Percentiles rank a stretch among this genome's conserved stretches.
Conservation (phyloP, 2,888 invertebrate species). For the Melanostoma mellinum region DNA sequence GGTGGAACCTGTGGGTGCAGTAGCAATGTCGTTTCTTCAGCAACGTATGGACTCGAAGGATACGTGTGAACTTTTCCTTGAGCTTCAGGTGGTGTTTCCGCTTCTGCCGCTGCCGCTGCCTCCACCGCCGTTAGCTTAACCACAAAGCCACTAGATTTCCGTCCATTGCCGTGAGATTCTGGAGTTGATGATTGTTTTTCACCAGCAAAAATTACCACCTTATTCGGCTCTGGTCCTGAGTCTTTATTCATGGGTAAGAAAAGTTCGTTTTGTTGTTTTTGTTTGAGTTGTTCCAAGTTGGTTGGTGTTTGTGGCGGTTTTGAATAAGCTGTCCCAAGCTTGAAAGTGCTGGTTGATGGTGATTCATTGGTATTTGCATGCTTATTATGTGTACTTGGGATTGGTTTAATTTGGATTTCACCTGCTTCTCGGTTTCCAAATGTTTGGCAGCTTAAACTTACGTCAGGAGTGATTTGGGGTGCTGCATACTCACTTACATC, state of each 20-base stretch:
- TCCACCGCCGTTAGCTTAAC: slow-evolving; percentile 17
- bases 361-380: too few relatives aligned
- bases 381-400: neutral
- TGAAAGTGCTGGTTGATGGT: neutral
- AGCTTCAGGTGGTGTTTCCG: slow-evolving; percentile 56
- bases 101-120: neutral
- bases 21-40: slow-evolving; percentile 75
- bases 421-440: too few relatives aligned
- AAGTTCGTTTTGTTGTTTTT: slow-evolving; percentile 44
- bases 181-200: slow-evolving; percentile 60
- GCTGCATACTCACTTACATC: neutral
- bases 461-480: neutral
- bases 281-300: slow-evolving; percentile 55
- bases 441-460: too few relatives aligned
- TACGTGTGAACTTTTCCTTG: slow-evolving; percentile 65
- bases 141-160: slow-evolving; percentile 54
- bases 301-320: slow-evolving; percentile 63
- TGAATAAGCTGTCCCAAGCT: slow-evolving; percentile 47
- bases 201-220: slow-evolving; percentile 61
- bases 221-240: slow-evolving; percentile 38
- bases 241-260: slow-evolving; percentile 39
- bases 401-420: slow-evolving; percentile 9
- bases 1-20: slow-evolving; percentile 73
- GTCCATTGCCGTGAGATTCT: slow-evolving; percentile 7
- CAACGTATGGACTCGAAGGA: slow-evolving; percentile 18